Evolutionary conservation across 2,113 vertebrate genomes (phyloP).

Genomic region (Oryzias curvinotus): DNA sequence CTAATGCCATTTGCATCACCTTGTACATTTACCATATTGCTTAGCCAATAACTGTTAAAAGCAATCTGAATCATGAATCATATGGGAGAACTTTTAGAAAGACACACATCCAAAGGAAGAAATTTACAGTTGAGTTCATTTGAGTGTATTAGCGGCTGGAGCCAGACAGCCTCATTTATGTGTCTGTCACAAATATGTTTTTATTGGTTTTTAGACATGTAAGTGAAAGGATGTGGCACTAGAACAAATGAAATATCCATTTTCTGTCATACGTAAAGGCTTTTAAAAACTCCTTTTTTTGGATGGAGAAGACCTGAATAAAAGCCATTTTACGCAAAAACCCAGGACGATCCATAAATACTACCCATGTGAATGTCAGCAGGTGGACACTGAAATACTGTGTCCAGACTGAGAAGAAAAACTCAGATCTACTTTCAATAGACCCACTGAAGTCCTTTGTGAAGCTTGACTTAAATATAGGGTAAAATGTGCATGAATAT

Average conservation of each 20-base stretch:
- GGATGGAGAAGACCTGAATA: constrained; percentile 28
- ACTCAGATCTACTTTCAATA: constrained; percentile 20
- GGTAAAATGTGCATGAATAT: constrained; percentile 30
- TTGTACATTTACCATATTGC: constrained; percentile 99
- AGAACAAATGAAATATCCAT: constrained; percentile 84
- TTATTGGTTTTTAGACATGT: constrained; percentile 88
- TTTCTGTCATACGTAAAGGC: constrained; percentile 77
- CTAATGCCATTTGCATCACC: constrained; percentile 99
- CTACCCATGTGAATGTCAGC: constrained; percentile 53
- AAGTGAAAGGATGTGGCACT: constrained; percentile 86
- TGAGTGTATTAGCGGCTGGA: constrained; percentile 98
- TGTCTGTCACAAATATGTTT: constrained; percentile 84
- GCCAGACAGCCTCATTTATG: constrained; percentile 96
- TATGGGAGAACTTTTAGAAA: constrained; percentile 97
- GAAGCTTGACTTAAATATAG: background rate
- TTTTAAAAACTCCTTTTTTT: constrained; percentile 73
- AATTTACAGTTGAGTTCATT: constrained; percentile 99
- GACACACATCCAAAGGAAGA: constrained; percentile 96
- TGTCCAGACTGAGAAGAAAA: constrained; percentile 3
- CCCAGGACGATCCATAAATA: constrained; percentile 28
- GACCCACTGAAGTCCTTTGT: background rate
- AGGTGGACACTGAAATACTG: constrained; percentile 47
- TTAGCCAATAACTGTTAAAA: constrained; percentile 99
- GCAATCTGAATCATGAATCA: constrained; percentile 99
- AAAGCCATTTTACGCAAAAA: constrained; percentile 41